Base-by-base conservation (phyloP, 2,113 vertebrate genomes). In the Rhadina sibilatrix region DNA sequence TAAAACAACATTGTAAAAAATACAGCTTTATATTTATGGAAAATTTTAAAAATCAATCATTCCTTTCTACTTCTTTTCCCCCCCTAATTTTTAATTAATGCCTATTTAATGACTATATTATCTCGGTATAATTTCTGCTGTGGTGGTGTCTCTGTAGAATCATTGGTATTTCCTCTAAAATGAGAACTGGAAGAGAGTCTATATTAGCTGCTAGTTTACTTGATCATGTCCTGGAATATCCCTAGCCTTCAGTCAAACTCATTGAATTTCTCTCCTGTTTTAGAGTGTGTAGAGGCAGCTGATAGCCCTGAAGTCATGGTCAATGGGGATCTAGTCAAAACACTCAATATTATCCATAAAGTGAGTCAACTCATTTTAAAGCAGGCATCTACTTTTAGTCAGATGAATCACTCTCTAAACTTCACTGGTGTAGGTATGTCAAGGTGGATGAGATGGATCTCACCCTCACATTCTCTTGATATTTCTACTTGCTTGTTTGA, bases 141-240 rank as follows among this genome's bases (percentile, higher is more conserved):
- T 78, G 25, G 20, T 77, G 25, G 52, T 74, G 31, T 53, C 33
- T 90, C 49, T 82, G 46, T 94, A 85, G 57, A 77, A 75, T 92
- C 44, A 27, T 78, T 59, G 86, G 24, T 97, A 91, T 76, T 65
- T 95, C 37, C 44, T 89, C 53, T 93, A 61, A 83, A 87, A 8
- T 57, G 72, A 79, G 68, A 92, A 75, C 64, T 68, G 35, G 72
- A 91, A 93, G 60, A 63, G 16, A 54, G 79, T 72, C 80, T 89
- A 13, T 95, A 89, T 94, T 89, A 91, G 70, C 81, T 89, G 40
- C 47, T 59, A 52, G 77, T 79, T 94, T 84, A 89, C 86, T 96
- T 97, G 83, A 90, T 83, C 79, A 33, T 92, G 94, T 83, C 92
- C 94, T 93, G 83, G 68, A 95, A 90, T 94, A 94, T 93, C 89